Evolutionary conservation across 2,113 vertebrate genomes (phyloP).

Genomic region (Myrmecobius fasciatus): DNA sequence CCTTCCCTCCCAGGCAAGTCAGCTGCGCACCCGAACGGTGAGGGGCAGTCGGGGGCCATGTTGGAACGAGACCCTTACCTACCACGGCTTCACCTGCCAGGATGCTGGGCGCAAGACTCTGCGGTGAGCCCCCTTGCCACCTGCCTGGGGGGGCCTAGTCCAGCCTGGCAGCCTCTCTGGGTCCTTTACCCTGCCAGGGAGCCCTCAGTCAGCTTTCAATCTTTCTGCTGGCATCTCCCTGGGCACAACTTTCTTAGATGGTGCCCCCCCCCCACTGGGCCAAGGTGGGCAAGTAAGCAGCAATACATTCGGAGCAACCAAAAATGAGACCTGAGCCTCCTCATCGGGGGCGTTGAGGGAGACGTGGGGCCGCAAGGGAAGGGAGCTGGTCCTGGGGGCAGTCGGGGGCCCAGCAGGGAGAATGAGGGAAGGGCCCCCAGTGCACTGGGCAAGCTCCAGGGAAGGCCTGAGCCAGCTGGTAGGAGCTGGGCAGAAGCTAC

Average conservation of each 20-base stretch:
- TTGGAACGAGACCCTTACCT: slow-evolving; percentile 77
- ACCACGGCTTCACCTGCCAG: slow-evolving; percentile 71
- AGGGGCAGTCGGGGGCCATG: slow-evolving; percentile 45
- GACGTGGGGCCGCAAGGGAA: neutral
- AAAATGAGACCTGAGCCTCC: neutral
- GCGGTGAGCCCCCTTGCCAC: slow-evolving; percentile 40
- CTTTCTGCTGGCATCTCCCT: neutral
- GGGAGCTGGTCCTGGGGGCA: neutral
- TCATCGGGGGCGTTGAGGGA: neutral
- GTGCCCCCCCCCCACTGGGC: neutral
- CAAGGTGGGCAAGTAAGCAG: neutral
- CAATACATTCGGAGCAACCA: neutral
- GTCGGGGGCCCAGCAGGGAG: neutral
- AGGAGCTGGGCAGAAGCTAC: too few relatives aligned
- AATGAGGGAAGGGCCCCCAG: neutral
- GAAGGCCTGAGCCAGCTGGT: too few relatives aligned
- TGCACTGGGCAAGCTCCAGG: neutral
- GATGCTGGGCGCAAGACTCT: slow-evolving; percentile 68
- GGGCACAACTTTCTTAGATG: neutral
- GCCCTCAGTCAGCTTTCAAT: neutral
- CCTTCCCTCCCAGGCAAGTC: slow-evolving; percentile 65
- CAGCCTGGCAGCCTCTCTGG: neutral
- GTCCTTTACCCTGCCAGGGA: neutral
- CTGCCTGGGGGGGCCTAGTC: neutral
- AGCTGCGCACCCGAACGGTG: slow-evolving; percentile 65